Percentiles rank a stretch among this genome's conserved stretches.
Conservation (phyloP, 2,888 invertebrate species). For the Erannis defoliaria region DNA sequence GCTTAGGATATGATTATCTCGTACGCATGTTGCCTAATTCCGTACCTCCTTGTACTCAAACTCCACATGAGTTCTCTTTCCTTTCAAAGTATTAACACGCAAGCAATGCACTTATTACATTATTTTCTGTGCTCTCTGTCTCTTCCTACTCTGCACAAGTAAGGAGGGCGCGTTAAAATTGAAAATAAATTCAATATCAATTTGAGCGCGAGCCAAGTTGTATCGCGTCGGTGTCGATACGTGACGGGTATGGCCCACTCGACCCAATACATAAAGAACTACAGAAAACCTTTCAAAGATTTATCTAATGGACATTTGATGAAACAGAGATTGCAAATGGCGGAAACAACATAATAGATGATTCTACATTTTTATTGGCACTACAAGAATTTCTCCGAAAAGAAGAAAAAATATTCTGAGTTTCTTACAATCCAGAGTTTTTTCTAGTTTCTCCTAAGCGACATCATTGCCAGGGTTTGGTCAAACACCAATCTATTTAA, state of each 20-base stretch:
- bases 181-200: conserved; percentile 87
- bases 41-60: too few relatives aligned
- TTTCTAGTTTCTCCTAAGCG: too few relatives aligned
- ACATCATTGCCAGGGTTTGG: too few relatives aligned
- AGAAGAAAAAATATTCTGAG: too few relatives aligned
- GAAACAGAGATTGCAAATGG: conserved; percentile 8
- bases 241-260: conserved; percentile 78
- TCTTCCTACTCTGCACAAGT: conserved; percentile 59
- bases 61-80: too few relatives aligned
- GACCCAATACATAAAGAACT: conserved; percentile 53
- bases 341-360: not conserved
- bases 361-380: too few relatives aligned
- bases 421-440: too few relatives aligned
- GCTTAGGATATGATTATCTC: too few relatives aligned
- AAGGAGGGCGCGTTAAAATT: conserved; percentile 86
- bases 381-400: not conserved
- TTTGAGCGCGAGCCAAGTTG: conserved; percentile 85
- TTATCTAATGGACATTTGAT: conserved; percentile 2
- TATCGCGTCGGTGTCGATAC: conserved; percentile 76
- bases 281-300: conserved; percentile 1
- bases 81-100: too few relatives aligned
- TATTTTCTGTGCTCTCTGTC: conserved; percentile 46
- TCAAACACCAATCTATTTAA: too few relatives aligned
- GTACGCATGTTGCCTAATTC: too few relatives aligned
- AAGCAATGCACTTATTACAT: too few relatives aligned